phyloP scores from a whole-genome alignment of 2,113 vertebrate species.

The Poicephalus gulielmi region DNA sequence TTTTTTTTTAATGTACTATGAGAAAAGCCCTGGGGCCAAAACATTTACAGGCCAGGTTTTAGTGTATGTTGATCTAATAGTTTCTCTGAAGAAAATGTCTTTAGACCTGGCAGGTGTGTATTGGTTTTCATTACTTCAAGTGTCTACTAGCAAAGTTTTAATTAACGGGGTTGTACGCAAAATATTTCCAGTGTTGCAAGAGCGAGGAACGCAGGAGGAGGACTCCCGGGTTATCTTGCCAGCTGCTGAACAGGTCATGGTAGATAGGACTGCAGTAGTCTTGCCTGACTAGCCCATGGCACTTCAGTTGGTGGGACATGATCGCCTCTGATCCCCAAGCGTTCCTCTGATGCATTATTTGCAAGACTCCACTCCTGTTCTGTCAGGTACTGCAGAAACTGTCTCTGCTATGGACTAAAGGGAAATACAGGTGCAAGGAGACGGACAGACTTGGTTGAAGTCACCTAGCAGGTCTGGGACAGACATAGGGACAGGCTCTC shows the following conservation, averaged over 20 bases:
- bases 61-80: slow-evolving; percentile 44
- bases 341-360: background rate
- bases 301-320: background rate
- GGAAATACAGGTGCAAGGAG: background rate
- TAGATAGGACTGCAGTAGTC: background rate
- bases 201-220: background rate
- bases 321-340: background rate
- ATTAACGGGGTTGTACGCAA: slow-evolving; percentile 5
- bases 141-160: slow-evolving; percentile 51
- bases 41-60: slow-evolving; percentile 53
- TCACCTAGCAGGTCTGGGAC: background rate
- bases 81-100: slow-evolving; percentile 52
- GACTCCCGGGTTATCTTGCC: background rate
- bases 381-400: background rate
- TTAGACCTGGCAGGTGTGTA: slow-evolving; percentile 55
- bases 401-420: background rate
- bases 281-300: background rate
- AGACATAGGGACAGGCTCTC: background rate
- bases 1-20: slow-evolving; percentile 51
- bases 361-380: background rate
- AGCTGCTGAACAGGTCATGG: background rate
- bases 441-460: background rate
- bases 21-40: slow-evolving; percentile 65
- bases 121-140: slow-evolving; percentile 60
- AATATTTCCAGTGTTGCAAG: slow-evolving; percentile 23